Conservation (phyloP, 2,797 vertebrate genomes). For the Etheostoma nigrum region DNA sequence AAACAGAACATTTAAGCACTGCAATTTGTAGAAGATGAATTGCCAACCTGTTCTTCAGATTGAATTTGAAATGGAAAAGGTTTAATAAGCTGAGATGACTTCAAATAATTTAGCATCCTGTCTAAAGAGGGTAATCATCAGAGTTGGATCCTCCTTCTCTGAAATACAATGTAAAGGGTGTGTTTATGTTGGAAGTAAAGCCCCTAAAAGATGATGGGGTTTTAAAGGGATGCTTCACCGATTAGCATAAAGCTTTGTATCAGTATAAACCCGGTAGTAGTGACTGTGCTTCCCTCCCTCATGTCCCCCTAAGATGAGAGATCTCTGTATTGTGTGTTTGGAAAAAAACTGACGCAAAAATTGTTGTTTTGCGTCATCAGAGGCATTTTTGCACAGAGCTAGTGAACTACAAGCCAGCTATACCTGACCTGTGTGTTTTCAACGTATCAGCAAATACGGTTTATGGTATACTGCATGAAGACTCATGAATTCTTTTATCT, state of each 20-base stretch:
- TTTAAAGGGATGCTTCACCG: not conserved
- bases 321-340: too few relatives aligned
- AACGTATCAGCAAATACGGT: not conserved
- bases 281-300: too few relatives aligned
- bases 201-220: not conserved
- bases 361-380: too few relatives aligned
- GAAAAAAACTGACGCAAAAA: too few relatives aligned
- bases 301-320: too few relatives aligned
- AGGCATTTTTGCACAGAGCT: too few relatives aligned
- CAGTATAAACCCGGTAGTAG: too few relatives aligned
- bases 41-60: not conserved
- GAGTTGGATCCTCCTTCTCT: constrained; percentile 14
- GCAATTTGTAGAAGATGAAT: not conserved
- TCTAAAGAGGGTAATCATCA: constrained; percentile 20
- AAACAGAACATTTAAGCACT: not conserved
- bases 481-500: not conserved
- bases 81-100: constrained; percentile 5
- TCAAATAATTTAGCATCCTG: not conserved
- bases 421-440: too few relatives aligned
- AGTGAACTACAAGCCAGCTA: too few relatives aligned
- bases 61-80: constrained; percentile 3
- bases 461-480: not conserved
- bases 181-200: constrained; percentile 27
- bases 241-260: too few relatives aligned
- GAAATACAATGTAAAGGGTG: not conserved